Conservation (phyloP, 2,888 invertebrate genomes). For the Rhopalosiphum nymphaeae region DNA sequence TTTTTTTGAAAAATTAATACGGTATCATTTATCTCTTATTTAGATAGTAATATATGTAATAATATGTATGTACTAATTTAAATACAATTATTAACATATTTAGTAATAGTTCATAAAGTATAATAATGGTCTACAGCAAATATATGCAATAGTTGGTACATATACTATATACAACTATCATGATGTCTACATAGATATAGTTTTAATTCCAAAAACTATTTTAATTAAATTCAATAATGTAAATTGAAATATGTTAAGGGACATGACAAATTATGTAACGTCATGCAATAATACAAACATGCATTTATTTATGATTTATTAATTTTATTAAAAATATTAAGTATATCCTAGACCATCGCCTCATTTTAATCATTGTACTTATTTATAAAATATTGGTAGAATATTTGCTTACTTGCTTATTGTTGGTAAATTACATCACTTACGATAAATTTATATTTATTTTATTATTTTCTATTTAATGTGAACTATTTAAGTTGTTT, state of each 20-base stretch:
- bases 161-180: neutral
- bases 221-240: constrained; percentile 3
- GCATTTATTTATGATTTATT: constrained; percentile 1
- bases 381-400: neutral
- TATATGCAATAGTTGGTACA: neutral
- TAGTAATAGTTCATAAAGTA: neutral
- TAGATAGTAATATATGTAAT: neutral
- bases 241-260: neutral
- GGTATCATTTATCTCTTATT: neutral
- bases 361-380: neutral
- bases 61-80: neutral
- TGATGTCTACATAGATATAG: neutral
- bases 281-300: neutral
- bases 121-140: too few relatives aligned
- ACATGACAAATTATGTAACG: constrained; percentile 2
- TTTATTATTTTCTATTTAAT: constrained; percentile 6
- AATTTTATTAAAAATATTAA: neutral
- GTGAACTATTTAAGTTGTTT: constrained; percentile 20
- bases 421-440: neutral
- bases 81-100: neutral
- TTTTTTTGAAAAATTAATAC: neutral
- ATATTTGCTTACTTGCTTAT: neutral
- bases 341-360: neutral
- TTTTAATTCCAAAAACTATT: constrained; percentile 1
- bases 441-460: neutral